Base-by-base conservation (phyloP, 1,140 invertebrate species). In the Brachystomella parvula region DNA sequence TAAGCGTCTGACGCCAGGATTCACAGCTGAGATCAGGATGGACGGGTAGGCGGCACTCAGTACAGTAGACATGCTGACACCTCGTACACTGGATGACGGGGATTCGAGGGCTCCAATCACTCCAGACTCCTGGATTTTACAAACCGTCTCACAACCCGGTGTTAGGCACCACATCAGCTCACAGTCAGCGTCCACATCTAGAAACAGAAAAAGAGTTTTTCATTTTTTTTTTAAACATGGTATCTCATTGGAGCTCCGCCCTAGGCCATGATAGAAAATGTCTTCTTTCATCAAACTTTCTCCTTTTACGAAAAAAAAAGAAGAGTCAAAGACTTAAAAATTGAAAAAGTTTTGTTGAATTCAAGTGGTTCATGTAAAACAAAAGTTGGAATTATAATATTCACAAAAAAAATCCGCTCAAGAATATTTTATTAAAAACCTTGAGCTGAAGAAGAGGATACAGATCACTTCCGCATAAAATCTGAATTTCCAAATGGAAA, bases 121-220 rank as follows among this genome's bases (percentile, higher is more conserved):
- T 2, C 47, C 39, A 30, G 30, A 19, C 57, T 75, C 69, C 58
- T 72, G 76, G 39, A 82, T 77, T 65, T 77, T 72, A 76, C 93
- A 95, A 63, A 96, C 88, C 0, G 93, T 96, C 78, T 96, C 93
- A 82, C 94, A 96, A 71, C 92, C 92, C 30, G 88, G 89, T 73
- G 88, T 84, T 29, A 93, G 94, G 80, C 94, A 96, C 86, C 93
- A 96, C 32, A 88, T 89, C 66, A 92, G 83, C 74, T 84, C 86
- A 69, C 91, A 89, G 78, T 97, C 93, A 80, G 91, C 83, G 75
- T 94, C 91, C 72, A 96, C 89, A 81, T 96, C 93, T 95, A 79
- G 2, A 39, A 60, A 31, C 9, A 39, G n/a, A n/a, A n/a, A n/a
- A n/a, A n/a, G n/a, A n/a, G n/a, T n/a, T n/a, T n/a, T n/a, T n/a